Conservation (phyloP, 2,797 vertebrate genomes). For the Scarus forsteni region DNA sequence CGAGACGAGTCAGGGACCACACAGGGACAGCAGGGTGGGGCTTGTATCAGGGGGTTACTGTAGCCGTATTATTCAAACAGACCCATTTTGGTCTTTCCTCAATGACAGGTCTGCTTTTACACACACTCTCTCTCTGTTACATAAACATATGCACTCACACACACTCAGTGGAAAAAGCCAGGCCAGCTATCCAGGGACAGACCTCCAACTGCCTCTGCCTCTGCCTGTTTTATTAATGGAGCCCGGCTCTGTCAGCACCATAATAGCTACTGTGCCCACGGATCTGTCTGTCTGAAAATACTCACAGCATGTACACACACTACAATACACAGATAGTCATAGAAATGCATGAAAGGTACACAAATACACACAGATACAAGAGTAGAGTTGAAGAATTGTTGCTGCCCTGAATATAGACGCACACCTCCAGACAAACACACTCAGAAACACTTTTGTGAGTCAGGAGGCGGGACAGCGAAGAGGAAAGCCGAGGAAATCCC, state of each 20-base stretch:
- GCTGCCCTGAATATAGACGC: constrained; percentile 11
- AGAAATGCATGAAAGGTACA: constrained; percentile 3
- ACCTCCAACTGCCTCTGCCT: constrained; percentile 65
- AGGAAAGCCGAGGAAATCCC: constrained; percentile 32
- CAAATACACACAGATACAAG: constrained; percentile 17
- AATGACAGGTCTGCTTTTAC: constrained; percentile 66
- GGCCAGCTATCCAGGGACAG: constrained; percentile 70
- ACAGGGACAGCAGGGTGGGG: constrained; percentile 65
- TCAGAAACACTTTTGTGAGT: constrained; percentile 6
- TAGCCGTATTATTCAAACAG: constrained; percentile 72
- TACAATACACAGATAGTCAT: constrained; percentile 2
- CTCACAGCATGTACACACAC: constrained; percentile 26
- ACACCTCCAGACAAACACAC: constrained; percentile 21
- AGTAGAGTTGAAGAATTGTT: constrained; percentile 22
- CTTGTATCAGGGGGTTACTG: constrained; percentile 61
- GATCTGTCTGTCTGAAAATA: constrained; percentile 58
- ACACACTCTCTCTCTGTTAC: constrained; percentile 18
- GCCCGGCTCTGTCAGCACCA: constrained; percentile 62
- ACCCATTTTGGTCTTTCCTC: constrained; percentile 69
- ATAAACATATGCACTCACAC: constrained; percentile 33
- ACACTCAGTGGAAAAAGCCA: constrained; percentile 60
- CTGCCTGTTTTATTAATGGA: constrained; percentile 82
- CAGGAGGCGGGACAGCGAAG: constrained; percentile 18
- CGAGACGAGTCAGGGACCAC: constrained; percentile 73
- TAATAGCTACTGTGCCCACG: constrained; percentile 73